These are phyloP conservation scores for Stenolophus ochropezus DNA, from an alignment of 2,888 invertebrate genomes.

Conservation along the genomic window DNA sequence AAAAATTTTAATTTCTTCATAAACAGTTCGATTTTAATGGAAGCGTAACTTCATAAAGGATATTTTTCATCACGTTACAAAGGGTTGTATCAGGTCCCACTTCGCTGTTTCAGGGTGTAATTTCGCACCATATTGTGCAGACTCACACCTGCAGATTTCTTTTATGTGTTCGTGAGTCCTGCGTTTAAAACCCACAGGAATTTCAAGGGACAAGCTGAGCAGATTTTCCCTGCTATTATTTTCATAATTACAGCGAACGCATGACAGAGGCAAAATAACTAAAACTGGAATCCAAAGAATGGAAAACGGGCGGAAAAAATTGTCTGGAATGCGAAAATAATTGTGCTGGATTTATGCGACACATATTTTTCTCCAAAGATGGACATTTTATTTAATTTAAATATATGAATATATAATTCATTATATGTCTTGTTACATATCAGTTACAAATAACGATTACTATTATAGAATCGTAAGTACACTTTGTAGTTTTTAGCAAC, in stretches of 20 bases:
- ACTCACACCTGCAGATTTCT: slow-evolving; percentile 26
- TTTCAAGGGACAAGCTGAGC: slow-evolving; percentile 15
- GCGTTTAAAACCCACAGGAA: slow-evolving; percentile 23
- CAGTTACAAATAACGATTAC: too few species aligned
- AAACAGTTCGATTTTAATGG: too few species aligned
- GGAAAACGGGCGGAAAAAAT: slow-evolving; percentile 15
- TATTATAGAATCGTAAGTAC: too few species aligned
- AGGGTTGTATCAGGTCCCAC: too few species aligned
- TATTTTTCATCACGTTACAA: too few species aligned
- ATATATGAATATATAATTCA: too few species aligned
- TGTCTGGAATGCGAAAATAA: slow-evolving; percentile 5
- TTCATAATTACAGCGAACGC: slow-evolving; percentile 46
- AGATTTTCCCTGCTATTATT: slow-evolving; percentile 35
- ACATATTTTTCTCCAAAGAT: neutral
- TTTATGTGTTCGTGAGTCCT: slow-evolving; percentile 38
- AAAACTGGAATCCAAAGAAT: slow-evolving; percentile 16
- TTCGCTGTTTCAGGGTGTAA: neutral
- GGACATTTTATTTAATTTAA: neutral
- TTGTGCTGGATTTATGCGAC: neutral
- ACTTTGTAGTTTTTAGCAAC: too few species aligned
- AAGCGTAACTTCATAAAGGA: too few species aligned
- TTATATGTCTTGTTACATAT: too few species aligned
- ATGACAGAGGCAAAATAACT: slow-evolving; percentile 14
- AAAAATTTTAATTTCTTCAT: too few species aligned
- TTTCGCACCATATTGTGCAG: neutral